Evolutionary conservation across 2,888 invertebrate genomes (phyloP).

Genomic region (Pemphredon lugubris): DNA sequence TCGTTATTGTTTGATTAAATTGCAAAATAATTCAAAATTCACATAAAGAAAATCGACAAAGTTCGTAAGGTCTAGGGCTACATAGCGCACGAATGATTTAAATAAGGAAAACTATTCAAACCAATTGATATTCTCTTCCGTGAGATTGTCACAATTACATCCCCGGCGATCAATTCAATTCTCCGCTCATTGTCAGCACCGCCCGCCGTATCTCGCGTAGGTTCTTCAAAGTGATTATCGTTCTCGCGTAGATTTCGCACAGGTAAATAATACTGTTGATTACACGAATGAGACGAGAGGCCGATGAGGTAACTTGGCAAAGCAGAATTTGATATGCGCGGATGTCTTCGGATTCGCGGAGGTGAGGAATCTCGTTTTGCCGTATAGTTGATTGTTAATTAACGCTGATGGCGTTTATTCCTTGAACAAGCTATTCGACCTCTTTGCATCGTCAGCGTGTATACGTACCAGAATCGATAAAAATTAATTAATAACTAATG

Average conservation of each 20-base stretch:
- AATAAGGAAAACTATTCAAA: too few species aligned
- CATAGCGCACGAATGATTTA: too few species aligned
- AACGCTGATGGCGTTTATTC: conserved; percentile 27
- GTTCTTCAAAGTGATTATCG: conserved; percentile 35
- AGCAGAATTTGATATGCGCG: conserved; percentile 44
- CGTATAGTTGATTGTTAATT: conserved; percentile 1
- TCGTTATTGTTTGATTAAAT: too few species aligned
- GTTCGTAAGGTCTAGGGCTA: too few species aligned
- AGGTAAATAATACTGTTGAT: conserved; percentile 54
- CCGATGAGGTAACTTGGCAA: conserved; percentile 24
- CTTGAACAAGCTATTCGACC: too few species aligned
- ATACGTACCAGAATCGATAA: too few species aligned
- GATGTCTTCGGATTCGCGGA: conserved; percentile 37
- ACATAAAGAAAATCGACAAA: too few species aligned
- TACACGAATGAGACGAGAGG: conserved; percentile 26
- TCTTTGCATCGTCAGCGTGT: too few species aligned
- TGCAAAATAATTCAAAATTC: too few species aligned
- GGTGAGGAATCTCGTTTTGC: conserved; percentile 41
- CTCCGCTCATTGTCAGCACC: too few species aligned
- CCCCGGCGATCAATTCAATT: conserved; percentile 7
- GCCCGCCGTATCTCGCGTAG: not conserved
- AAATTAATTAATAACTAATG: too few species aligned
- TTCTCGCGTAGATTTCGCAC: conserved; percentile 31
- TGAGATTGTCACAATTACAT: not conserved
- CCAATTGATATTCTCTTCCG: too few species aligned